Evolutionary conservation across 2,797 vertebrate species (phyloP), one percentile per base, ranked within the genome.

Genomic region (Xenentodon cancila): DNA sequence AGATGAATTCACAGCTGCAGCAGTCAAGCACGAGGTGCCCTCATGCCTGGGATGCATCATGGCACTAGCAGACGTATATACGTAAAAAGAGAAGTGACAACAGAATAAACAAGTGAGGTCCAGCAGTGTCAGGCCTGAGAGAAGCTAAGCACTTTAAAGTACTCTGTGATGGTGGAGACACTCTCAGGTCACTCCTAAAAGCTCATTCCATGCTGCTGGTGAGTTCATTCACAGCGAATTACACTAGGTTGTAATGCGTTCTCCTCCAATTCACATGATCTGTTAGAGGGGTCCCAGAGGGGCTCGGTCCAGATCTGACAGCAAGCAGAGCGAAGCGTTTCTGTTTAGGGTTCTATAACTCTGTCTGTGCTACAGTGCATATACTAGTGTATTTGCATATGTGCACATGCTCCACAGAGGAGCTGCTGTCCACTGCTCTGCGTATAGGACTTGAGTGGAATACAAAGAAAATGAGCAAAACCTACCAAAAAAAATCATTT

Each of bases 291-390:
- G 60, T 71, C 84, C 89, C 89, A 73, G 57, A 84, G 86, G 90
- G 80, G 76, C 34, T 79, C 73, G 81, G 81, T 84, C 86, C 73
- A 88, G 75, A 86, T 87, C 85, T 68, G 74, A n/a, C 65, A 71
- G 81, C 73, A 75, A 73, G 59, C 72, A 64, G 69, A 83, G 72
- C 71, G 51, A 63, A 32, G 50, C 77, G 45, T 57, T 63, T 66
- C 47, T 53, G 8, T 61, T 73, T 53, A 82, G 43, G 58, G 44
- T 91, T 91, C 88, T 37, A 56, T 91, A 91, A 91, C 80, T 56
- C 50, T 50, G 50, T 55, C 56, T 67, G 68, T 64, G 81, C 61
- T 64, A 74, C 68, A 64, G 50, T 62, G 40, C 49, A 46, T 71
- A 40, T 27, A 58, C 60, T 15, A 40, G 13, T 15, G 37, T 37